Evolutionary conservation across 2,113 vertebrate species (phyloP), one percentile per base, ranked within the genome.

Genomic region (Dissostichus mawsoni): DNA sequence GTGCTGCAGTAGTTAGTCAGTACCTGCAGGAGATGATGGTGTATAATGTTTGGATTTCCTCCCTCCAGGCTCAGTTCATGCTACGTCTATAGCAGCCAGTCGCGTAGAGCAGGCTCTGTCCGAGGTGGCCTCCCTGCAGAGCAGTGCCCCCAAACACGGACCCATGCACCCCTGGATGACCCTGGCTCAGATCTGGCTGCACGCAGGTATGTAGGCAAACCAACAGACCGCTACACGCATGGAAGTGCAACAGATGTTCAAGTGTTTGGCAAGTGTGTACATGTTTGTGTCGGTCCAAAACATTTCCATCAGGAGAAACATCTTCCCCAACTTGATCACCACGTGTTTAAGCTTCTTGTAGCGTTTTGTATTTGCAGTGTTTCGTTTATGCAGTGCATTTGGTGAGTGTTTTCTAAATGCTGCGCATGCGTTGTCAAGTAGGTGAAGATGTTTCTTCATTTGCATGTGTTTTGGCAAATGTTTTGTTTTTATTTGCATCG

Each of bases 131-230:
- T 99, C 98, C 55, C 92, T 99, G 87, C 98, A 99, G 93, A 99
- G 98, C 93, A 99, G 97, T 13, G 95, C 98, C 58, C 98, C 97
- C 61, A 99, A 98, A 90, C 98, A 98, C 59, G 98, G 98, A 44
- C 98, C 98, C 0, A 85, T 98, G 51, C 97, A 99, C 86, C 98
- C 98, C 80, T 99, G 98, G 98, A 98, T 99, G 98, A 99, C 98
- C 1, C 93, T 99, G 87, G 98, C 98, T 47, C 98, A 99, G 94
- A 99, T 99, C 92, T 99, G 98, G 98, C 96, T 99, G 68, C 98
- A 99, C 65, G 98, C 98, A 96, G 98, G 98, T 99, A 92, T 14
- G 55, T 41, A 8, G 36, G 36, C 36, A 41, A 41, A 41, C 36
- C 7, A 41, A 41, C 36, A 41, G 36, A 7, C 36, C 36, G 29